phyloP scores from a whole-genome alignment of 2,113 vertebrate species.

The Eira barbara region DNA sequence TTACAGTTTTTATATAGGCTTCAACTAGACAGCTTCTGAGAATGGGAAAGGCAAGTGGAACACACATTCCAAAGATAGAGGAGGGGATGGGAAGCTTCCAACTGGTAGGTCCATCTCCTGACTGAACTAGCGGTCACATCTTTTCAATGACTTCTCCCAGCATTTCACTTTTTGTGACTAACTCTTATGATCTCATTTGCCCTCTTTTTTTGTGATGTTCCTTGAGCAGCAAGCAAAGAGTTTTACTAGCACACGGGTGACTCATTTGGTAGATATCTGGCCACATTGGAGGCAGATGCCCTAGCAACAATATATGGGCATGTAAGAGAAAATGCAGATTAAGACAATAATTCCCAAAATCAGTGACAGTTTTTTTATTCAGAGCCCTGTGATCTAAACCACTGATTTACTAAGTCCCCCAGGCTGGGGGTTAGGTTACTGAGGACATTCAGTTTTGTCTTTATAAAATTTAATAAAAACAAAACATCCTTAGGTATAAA shows the following conservation, averaged over 20 bases:
- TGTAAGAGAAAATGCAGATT: not conserved
- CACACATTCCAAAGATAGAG: not conserved
- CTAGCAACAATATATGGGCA: not conserved
- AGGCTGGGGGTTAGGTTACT: not conserved
- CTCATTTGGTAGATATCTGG: not conserved
- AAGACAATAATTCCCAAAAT: not conserved
- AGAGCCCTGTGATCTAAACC: not conserved
- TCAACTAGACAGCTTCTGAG: not conserved
- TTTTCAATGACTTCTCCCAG: not conserved
- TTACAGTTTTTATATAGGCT: not conserved
- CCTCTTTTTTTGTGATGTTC: not conserved
- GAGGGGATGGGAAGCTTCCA: not conserved
- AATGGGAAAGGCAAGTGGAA: not conserved
- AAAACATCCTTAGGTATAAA: not conserved
- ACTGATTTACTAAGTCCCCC: not conserved
- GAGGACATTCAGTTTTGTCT: not conserved
- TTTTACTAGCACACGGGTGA: not conserved
- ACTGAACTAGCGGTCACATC: not conserved
- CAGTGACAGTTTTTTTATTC: not conserved
- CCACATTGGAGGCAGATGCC: not conserved
- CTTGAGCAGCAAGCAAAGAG: not conserved
- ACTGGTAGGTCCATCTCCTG: not conserved
- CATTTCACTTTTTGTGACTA: not conserved
- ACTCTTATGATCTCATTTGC: not conserved
- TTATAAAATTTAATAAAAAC: not conserved